Conservation (phyloP, 2,113 vertebrate genomes). For the Siphamia tubifer region DNA sequence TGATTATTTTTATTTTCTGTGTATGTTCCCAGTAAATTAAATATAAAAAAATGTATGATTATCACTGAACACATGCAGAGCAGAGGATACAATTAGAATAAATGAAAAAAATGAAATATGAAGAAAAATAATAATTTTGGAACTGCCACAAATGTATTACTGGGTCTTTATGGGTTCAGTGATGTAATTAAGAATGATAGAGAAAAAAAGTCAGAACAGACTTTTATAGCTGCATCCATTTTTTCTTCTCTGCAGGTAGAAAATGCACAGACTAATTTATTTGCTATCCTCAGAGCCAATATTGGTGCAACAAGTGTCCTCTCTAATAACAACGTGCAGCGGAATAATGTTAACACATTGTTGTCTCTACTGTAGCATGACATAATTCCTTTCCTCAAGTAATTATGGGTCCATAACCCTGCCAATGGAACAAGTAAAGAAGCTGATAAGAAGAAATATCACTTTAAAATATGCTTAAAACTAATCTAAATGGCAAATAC, state of each 20-base stretch:
- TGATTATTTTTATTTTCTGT: too few species aligned
- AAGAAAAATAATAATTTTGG: too few species aligned
- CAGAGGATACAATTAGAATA: too few species aligned
- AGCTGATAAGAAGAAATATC: background rate
- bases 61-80: too few species aligned
- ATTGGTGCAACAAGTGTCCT: background rate
- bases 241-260: background rate
- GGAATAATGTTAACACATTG: background rate
- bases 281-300: background rate
- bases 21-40: too few species aligned
- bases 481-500: too few species aligned
- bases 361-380: background rate
- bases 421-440: background rate
- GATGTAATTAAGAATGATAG: too few species aligned
- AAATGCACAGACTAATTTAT: background rate
- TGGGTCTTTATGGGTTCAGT: too few species aligned
- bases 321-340: background rate
- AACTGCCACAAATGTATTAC: too few species aligned
- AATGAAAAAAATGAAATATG: too few species aligned
- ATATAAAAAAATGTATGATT: too few species aligned
- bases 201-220: too few species aligned
- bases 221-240: background rate
- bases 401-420: background rate
- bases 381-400: background rate
- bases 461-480: background rate